phyloP scores from a whole-genome alignment of 2,888 invertebrate species.

The Caenorhabditis sp. region DNA sequence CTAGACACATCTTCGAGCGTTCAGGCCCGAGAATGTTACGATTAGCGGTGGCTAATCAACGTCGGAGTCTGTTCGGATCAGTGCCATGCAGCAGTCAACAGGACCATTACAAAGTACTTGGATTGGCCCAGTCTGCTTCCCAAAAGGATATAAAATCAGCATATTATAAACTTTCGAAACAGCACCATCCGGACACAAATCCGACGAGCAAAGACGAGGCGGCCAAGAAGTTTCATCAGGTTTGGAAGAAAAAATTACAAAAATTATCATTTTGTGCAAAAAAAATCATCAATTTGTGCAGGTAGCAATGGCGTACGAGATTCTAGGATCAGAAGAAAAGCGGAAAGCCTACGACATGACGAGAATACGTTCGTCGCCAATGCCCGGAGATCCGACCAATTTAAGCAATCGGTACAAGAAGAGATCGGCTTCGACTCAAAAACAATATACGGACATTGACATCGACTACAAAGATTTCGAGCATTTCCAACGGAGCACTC shows the following conservation, averaged over 20 bases:
- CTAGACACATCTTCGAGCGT: background rate
- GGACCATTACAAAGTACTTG: slow-evolving; percentile 72
- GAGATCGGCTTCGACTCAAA: slow-evolving; percentile 19
- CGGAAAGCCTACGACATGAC: slow-evolving; percentile 65
- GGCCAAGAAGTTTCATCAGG: slow-evolving; percentile 74
- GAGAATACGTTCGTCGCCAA: slow-evolving; percentile 42
- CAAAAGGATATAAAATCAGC: slow-evolving; percentile 75
- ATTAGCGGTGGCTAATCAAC: slow-evolving; percentile 1
- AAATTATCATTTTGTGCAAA: background rate
- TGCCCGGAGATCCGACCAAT: slow-evolving; percentile 18
- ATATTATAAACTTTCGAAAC: slow-evolving; percentile 75
- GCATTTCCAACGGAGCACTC: slow-evolving; percentile 72
- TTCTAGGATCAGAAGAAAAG: slow-evolving; percentile 71
- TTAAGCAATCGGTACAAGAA: slow-evolving; percentile 32
- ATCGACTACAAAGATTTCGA: slow-evolving; percentile 77
- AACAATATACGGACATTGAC: slow-evolving; percentile 75
- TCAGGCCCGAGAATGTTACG: slow-evolving; percentile 40
- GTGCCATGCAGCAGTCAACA: slow-evolving; percentile 36
- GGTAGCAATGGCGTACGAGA: slow-evolving; percentile 74
- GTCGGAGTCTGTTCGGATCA: slow-evolving; percentile 27
- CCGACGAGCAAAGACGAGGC: slow-evolving; percentile 67
- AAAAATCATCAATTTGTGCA: slow-evolving; percentile 21
- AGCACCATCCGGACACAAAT: slow-evolving; percentile 77
- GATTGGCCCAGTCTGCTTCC: slow-evolving; percentile 64
- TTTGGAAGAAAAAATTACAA: background rate